A percentile compares a stretch with the other conserved stretches of the same genome.
These are phyloP conservation scores for Saccopteryx leptura DNA, from an alignment of 2,113 vertebrate species.

Conservation along the genomic window DNA sequence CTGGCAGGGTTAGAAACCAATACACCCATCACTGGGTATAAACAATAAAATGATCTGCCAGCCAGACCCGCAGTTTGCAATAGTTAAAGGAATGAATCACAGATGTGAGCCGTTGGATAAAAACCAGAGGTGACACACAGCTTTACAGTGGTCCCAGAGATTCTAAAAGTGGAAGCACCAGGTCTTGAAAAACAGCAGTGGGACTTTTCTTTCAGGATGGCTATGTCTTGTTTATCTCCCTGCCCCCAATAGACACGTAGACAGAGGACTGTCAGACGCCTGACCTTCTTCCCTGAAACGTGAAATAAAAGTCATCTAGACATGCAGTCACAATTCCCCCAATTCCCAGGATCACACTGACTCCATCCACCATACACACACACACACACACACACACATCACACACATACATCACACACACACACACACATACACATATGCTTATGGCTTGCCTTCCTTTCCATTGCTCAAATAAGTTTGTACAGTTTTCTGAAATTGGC, in stretches of 20 bases:
- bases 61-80: neutral
- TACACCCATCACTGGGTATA: neutral
- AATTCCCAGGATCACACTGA: neutral
- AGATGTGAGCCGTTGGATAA: neutral
- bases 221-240: neutral
- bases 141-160: neutral
- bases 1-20: neutral
- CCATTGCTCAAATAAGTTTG: neutral
- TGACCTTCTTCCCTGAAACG: neutral
- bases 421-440: neutral
- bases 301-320: neutral
- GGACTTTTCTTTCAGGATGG: neutral
- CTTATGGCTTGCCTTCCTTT: slow-evolving; percentile 3
- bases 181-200: neutral
- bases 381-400: neutral
- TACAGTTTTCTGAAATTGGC: slow-evolving; percentile 68
- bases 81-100: neutral
- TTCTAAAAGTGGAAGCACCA: neutral
- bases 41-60: neutral
- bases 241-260: neutral
- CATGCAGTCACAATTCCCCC: neutral
- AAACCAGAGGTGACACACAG: neutral
- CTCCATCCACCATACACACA: too few relatives aligned
- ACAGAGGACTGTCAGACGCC: neutral
- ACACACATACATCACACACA: neutral